These are phyloP conservation scores for Rafetus swinhoei DNA, from an alignment of 2,113 vertebrate species.

Conservation along the genomic window DNA sequence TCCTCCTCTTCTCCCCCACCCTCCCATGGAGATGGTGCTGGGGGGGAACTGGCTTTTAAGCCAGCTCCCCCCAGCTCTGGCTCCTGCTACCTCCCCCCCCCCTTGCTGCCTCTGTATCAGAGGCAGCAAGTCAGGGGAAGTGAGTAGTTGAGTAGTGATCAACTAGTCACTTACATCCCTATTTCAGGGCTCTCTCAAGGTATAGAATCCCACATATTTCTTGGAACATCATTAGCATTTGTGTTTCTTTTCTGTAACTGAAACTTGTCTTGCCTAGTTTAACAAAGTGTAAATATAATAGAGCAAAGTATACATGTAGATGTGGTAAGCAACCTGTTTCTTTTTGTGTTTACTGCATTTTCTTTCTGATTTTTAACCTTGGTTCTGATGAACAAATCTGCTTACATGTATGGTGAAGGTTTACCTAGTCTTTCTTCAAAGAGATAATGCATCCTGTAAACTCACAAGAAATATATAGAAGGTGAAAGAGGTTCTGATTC, in stretches of 20 bases:
- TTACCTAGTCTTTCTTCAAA: not conserved
- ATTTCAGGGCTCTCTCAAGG: no score
- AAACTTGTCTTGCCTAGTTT: not conserved
- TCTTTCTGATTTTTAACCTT: not conserved
- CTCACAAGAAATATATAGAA: not conserved
- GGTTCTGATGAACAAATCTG: not conserved
- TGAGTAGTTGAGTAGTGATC: no score
- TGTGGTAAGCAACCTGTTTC: not conserved
- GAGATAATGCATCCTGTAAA: not conserved
- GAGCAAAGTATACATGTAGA: not conserved
- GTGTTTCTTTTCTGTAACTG: not conserved
- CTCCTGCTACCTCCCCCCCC: no score
- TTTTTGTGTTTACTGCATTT: not conserved
- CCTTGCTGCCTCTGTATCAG: no score
- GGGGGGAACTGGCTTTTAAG: no score
- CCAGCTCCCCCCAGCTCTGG: no score
- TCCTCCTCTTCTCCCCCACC: no score
- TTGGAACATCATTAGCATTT: not conserved
- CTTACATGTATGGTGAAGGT: not conserved
- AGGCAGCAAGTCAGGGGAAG: no score
- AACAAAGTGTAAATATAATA: not conserved
- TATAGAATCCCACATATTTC: not conserved
- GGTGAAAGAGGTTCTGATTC: not conserved
- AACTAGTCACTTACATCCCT: no score
- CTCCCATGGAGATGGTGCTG: no score